Base-by-base conservation (phyloP, 2,888 invertebrate species). In the Xestia xanthographa region DNA sequence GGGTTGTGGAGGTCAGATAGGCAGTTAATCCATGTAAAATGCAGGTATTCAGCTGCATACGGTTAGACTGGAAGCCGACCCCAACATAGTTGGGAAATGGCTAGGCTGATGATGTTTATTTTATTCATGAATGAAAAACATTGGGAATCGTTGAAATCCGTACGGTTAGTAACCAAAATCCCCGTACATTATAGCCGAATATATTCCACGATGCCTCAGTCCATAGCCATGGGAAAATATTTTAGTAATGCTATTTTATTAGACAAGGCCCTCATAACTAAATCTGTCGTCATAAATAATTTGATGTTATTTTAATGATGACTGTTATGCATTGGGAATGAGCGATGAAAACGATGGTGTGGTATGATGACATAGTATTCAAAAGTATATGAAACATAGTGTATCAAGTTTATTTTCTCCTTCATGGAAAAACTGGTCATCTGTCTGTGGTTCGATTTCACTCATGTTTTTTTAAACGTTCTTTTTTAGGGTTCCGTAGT, bases 161-260 rank as follows among this genome's bases (percentile, higher is more conserved):
- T 22, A 34, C 6, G 34, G 26, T 56, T 29, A 66, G 58, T 50
- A 50, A 60, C 48, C 26, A 45, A 69, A 80, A 70, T 69, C 66
- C 38, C 60, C 22, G 70, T 62, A 74, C 0, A 76, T 58, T 60
- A 66, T 66, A 8, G 58, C 29, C 38, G 45, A n/a, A 72, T 68
- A 58, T 72, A 72, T 80, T 71, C 63, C 17, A 53, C 58, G 43
- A 62, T 79, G 73, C 75, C 76, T 75, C 48, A 74, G 66, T 50
- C 66, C 67, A 72, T 17, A 53, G 43, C 68, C 43, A 77, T 83
- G 79, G 73, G 78, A 85, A 78, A 75, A 68, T 85, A 76, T 85
- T 84, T 77, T 62, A 53, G 60, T 84, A 80, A 86, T 82, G 53
- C 79, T 82, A 84, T 82, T 86, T 87, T 85, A 86, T 79, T 84